Percentiles rank a stretch among this genome's conserved stretches.
Conservation (phyloP, 1,140 invertebrate genomes). For the Phenacoccus solenopsis region DNA sequence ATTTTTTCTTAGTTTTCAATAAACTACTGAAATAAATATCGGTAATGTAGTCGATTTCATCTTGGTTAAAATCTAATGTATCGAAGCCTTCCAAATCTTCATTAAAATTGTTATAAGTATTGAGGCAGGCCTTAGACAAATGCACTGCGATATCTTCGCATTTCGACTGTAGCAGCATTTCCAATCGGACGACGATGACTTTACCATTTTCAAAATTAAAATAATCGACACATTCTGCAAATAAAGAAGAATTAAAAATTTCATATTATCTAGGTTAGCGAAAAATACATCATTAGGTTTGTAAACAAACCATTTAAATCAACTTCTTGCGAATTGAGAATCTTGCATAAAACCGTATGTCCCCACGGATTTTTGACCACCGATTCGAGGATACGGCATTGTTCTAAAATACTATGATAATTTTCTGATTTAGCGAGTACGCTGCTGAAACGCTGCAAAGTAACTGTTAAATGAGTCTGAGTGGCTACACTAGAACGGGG, state of each 20-base stretch:
- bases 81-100: conserved; percentile 31
- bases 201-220: conserved; percentile 40
- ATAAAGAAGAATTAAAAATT: neutral
- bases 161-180: conserved; percentile 39
- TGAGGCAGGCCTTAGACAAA: conserved; percentile 38
- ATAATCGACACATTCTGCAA: conserved; percentile 32
- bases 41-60: conserved; percentile 39
- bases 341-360: conserved; percentile 34
- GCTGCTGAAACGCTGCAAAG: conserved; percentile 37
- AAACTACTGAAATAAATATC: conserved; percentile 41
- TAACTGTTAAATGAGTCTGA: conserved; percentile 40
- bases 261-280: neutral
- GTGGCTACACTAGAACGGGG: conserved; percentile 37
- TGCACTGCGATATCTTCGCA: conserved; percentile 43
- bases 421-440: conserved; percentile 19
- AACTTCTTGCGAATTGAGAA: conserved; percentile 33
- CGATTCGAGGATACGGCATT: conserved; percentile 35
- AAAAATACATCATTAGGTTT: neutral
- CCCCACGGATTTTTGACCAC: conserved; percentile 40
- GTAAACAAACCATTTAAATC: conserved; percentile 14
- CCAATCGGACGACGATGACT: conserved; percentile 39
- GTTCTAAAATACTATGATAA: conserved; percentile 33
- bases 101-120: conserved; percentile 31
- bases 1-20: conserved; percentile 37
- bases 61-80: conserved; percentile 33